Conservation (phyloP, 2,113 vertebrate genomes). For the Bambusicola thoracicus region DNA sequence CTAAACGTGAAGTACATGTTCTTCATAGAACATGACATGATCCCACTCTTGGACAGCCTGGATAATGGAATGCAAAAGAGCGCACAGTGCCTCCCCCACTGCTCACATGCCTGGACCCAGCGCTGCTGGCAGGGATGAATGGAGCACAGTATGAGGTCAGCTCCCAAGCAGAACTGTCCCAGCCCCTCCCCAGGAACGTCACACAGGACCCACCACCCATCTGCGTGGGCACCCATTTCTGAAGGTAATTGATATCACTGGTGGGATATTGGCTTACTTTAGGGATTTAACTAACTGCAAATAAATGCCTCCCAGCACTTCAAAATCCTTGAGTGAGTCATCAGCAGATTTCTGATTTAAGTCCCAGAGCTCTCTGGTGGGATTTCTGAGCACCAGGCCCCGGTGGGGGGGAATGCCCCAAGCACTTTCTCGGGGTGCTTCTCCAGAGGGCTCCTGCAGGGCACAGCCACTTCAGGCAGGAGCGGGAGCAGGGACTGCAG, state of each 20-base stretch:
- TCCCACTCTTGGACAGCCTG: not conserved
- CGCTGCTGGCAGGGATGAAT: fast-evolving
- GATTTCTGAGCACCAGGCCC: not conserved
- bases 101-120: fast-evolving
- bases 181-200: not conserved
- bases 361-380: not conserved
- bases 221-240: fast-evolving
- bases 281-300: not conserved
- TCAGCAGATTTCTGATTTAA: not conserved
- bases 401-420: not conserved
- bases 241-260: not conserved
- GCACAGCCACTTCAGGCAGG: not conserved
- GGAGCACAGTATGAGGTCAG: fast-evolving
- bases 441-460: not conserved
- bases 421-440: fast-evolving
- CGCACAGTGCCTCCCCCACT: not conserved
- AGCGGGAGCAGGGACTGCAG: not conserved
- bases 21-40: fast-evolving
- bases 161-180: not conserved
- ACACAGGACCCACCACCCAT: not conserved
- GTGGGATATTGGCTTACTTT: not conserved
- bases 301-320: not conserved
- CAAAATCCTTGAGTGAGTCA: not conserved
- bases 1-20: not conserved
- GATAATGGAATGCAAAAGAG: not conserved